phyloP scores from a whole-genome alignment of 2,797 vertebrate species.

The Pseudocheirus occidentalis region DNA sequence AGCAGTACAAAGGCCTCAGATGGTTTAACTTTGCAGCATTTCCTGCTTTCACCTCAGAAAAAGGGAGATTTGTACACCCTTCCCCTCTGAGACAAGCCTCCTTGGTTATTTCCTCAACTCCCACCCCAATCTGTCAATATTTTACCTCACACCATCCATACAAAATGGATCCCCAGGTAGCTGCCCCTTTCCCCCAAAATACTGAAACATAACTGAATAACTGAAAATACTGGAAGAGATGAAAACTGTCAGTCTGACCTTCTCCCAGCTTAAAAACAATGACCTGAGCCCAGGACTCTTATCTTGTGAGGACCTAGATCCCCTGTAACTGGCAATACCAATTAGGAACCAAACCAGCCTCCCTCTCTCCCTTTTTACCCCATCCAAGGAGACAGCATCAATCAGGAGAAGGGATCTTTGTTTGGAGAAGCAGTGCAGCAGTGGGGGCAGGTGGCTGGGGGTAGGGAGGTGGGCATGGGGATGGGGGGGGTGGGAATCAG shows the following conservation, averaged over 20 bases:
- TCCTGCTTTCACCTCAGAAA: conserved; percentile 30
- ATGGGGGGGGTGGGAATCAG: background rate
- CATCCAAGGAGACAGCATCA: background rate
- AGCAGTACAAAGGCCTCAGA: conserved; percentile 73
- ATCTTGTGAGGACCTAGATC: background rate
- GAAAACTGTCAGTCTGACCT: background rate
- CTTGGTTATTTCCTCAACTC: background rate
- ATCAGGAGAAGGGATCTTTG: background rate
- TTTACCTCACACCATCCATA: background rate
- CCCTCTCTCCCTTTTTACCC: background rate
- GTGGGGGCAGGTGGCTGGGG: background rate
- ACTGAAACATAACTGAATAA: background rate
- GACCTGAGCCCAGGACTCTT: background rate
- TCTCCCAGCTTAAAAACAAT: background rate
- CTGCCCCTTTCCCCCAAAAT: background rate
- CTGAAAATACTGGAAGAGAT: background rate
- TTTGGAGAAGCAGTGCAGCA: background rate
- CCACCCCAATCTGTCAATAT: background rate
- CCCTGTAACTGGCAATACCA: background rate
- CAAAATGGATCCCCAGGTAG: conserved; percentile 2
- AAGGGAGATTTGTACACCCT: background rate
- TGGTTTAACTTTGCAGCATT: conserved; percentile 61
- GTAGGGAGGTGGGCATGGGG: background rate
- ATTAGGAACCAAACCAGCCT: background rate
- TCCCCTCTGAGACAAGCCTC: background rate